phyloP scores from a whole-genome alignment of 2,797 vertebrate genomes.

The Phylloscopus collybita region DNA sequence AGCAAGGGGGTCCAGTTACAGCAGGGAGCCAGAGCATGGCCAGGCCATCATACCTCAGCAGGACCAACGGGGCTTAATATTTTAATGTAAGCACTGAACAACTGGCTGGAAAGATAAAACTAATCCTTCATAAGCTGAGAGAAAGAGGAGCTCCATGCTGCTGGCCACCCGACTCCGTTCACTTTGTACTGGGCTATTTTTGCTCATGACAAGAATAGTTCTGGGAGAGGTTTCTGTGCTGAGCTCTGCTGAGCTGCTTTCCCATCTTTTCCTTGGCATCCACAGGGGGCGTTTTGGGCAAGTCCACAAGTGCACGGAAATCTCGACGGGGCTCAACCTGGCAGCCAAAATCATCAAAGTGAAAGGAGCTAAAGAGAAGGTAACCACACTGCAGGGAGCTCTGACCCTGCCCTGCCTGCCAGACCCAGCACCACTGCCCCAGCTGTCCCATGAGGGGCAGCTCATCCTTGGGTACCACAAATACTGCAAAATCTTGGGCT shows the following conservation, averaged over 20 bases:
- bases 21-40: background rate
- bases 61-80: slow-evolving; percentile 50
- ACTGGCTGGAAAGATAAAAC: slow-evolving; percentile 74
- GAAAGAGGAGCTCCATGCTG: slow-evolving; percentile 66
- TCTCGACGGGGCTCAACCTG: slow-evolving; percentile 82
- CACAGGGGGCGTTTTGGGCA: slow-evolving; percentile 88
- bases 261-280: slow-evolving; percentile 17
- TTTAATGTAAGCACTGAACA: slow-evolving; percentile 70
- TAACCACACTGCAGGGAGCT: slow-evolving; percentile 53
- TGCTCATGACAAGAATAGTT: slow-evolving; percentile 67
- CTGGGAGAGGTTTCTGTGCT: background rate
- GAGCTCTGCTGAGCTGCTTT: background rate
- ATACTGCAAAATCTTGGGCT: background rate
- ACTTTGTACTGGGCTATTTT: slow-evolving; percentile 78
- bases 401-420: background rate
- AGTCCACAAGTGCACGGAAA: slow-evolving; percentile 87
- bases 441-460: too few species aligned
- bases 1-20: slow-evolving; percentile 14
- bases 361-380: slow-evolving; percentile 85
- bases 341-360: slow-evolving; percentile 91
- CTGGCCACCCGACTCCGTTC: slow-evolving; percentile 68
- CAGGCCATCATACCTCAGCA: background rate
- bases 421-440: background rate
- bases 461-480: background rate
- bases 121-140: slow-evolving; percentile 72